Conservation (phyloP, 2,888 invertebrate genomes). For the Caenorhabditis sinica region DNA sequence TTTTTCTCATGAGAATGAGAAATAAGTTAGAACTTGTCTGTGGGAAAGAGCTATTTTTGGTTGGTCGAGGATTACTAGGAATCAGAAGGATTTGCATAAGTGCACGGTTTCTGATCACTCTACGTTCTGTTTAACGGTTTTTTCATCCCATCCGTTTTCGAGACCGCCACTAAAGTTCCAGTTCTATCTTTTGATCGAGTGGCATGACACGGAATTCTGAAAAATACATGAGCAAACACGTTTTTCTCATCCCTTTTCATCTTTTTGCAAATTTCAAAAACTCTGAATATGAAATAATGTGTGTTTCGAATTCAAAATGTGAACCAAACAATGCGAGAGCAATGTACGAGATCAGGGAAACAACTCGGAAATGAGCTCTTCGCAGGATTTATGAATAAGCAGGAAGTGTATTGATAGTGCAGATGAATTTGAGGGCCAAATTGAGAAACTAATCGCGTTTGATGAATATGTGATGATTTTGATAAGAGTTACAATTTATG, state of each 20-base stretch:
- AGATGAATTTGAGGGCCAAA: neutral
- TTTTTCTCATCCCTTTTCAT: constrained; percentile 13
- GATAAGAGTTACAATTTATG: neutral
- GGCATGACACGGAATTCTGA: neutral
- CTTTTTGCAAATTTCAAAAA: constrained; percentile 29
- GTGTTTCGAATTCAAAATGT: constrained; percentile 35
- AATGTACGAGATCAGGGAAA: constrained; percentile 18
- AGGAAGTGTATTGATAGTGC: neutral
- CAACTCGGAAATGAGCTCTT: neutral
- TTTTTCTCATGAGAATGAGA: constrained; percentile 7
- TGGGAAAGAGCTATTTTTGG: constrained; percentile 17
- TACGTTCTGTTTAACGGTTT: constrained; percentile 19
- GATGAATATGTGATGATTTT: neutral
- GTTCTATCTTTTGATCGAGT: neutral
- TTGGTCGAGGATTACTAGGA: neutral
- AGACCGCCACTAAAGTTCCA: constrained; percentile 1
- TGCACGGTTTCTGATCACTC: constrained; percentile 50
- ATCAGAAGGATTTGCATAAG: constrained; percentile 47
- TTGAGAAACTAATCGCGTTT: neutral
- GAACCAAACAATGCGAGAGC: constrained; percentile 17
- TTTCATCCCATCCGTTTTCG: neutral
- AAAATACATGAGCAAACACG: constrained; percentile 7
- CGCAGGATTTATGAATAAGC: neutral
- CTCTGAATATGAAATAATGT: constrained; percentile 16
- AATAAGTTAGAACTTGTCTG: constrained; percentile 8